These are phyloP conservation scores for Proisotoma minuta DNA, from an alignment of 2,888 invertebrate species.

Conservation along the genomic window DNA sequence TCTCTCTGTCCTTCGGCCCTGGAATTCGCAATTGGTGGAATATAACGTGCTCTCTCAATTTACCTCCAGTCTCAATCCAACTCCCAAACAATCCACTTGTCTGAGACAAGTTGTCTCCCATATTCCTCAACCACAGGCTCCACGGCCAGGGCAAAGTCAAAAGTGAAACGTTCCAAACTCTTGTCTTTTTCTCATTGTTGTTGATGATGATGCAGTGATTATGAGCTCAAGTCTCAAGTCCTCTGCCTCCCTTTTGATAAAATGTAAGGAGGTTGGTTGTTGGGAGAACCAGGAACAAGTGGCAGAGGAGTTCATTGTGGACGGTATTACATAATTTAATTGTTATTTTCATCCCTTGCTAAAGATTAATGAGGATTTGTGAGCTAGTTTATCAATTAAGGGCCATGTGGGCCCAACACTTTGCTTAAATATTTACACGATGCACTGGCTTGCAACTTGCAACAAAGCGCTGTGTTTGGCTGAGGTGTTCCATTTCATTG, in stretches of 20 bases:
- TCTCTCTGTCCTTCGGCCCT: background rate
- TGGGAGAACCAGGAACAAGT: slow-evolving; percentile 19
- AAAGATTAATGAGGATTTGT: slow-evolving; percentile 11
- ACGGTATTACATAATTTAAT: background rate
- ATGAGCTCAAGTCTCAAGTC: slow-evolving; percentile 7
- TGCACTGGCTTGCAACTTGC: too few relatives aligned
- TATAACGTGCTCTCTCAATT: slow-evolving; percentile 1
- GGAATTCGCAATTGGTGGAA: slow-evolving; percentile 20
- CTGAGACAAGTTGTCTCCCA: too few relatives aligned
- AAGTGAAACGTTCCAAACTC: too few relatives aligned
- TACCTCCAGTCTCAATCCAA: background rate
- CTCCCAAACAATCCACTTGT: too few relatives aligned
- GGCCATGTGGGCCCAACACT: too few relatives aligned
- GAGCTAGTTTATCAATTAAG: slow-evolving; percentile 18
- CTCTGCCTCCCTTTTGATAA: slow-evolving; percentile 19
- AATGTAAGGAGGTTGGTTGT: slow-evolving; percentile 35
- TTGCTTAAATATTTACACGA: too few relatives aligned
- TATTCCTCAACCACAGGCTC: too few relatives aligned
- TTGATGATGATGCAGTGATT: too few relatives aligned
- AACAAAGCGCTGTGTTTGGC: too few relatives aligned
- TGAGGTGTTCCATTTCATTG: too few relatives aligned
- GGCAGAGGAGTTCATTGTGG: slow-evolving; percentile 9
- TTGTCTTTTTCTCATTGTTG: too few relatives aligned
- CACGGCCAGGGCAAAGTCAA: too few relatives aligned
- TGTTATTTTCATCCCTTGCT: background rate